A percentile compares a stretch with the other conserved stretches of the same genome.
phyloP scores from a whole-genome alignment of 2,113 vertebrate species.

The Triplophysa siluroides region DNA sequence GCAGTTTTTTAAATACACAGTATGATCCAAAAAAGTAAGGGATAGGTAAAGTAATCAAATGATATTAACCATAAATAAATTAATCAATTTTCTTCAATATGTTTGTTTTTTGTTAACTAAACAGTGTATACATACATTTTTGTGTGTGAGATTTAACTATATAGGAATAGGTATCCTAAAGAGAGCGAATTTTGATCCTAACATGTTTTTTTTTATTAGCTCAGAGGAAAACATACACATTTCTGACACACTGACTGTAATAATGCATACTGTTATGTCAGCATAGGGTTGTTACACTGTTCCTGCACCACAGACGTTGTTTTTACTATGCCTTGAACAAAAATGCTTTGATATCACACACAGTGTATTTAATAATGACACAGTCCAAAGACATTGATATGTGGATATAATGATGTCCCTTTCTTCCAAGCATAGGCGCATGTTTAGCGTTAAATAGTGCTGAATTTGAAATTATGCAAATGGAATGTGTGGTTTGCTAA shows the following conservation, averaged over 20 bases:
- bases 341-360: neutral
- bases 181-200: no score
- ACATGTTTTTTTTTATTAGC: no score
- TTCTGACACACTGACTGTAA: constrained; percentile 4
- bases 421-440: neutral
- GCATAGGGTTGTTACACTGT: neutral
- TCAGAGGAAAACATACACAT: no score
- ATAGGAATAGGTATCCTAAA: no score
- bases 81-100: no score
- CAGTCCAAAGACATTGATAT: neutral
- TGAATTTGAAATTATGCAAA: neutral
- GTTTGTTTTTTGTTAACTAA: no score
- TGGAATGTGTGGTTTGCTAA: neutral
- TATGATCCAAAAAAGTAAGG: no score
- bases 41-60: no score
- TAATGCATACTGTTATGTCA: neutral
- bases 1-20: no score
- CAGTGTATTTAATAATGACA: neutral
- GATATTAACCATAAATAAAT: no score
- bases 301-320: neutral
- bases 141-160: no score
- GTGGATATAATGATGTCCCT: neutral
- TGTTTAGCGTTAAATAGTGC: neutral
- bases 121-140: no score
- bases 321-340: neutral